Conservation (phyloP, 2,797 vertebrate species). For the Microctenopoma steveboyesi region DNA sequence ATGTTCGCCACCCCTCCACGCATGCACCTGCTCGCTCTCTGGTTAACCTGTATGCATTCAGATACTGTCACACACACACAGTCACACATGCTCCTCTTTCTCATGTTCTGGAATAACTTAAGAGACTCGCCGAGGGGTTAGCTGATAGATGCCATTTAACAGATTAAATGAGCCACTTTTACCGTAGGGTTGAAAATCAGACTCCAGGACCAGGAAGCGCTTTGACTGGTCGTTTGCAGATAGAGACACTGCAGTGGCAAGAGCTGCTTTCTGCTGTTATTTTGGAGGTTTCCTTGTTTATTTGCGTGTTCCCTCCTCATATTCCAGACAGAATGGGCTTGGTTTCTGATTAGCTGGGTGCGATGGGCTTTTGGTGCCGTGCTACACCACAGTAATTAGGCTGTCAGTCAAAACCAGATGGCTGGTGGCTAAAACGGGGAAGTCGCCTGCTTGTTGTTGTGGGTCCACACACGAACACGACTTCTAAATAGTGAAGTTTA, state of each 20-base stretch:
- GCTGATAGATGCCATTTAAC: conserved; percentile 5
- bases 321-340: conserved; percentile 65
- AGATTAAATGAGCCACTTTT: conserved; percentile 25
- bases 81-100: conserved; percentile 10
- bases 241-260: conserved; percentile 11
- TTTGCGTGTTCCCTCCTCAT: conserved; percentile 44
- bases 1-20: conserved; percentile 42
- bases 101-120: neutral
- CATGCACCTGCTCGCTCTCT: conserved; percentile 43
- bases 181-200: conserved; percentile 16
- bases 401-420: conserved; percentile 83
- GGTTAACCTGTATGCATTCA: conserved; percentile 23
- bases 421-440: conserved; percentile 66
- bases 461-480: conserved; percentile 18
- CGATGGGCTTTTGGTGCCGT: conserved; percentile 71
- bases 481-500: conserved; percentile 9
- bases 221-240: conserved; percentile 23
- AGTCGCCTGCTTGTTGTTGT: conserved; percentile 43
- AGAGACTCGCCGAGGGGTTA: conserved; percentile 22
- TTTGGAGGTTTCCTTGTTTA: conserved; percentile 59
- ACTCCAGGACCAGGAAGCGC: conserved; percentile 7
- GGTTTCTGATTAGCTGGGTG: conserved; percentile 81
- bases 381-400: conserved; percentile 80
- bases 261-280: conserved; percentile 47
- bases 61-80: conserved; percentile 1